A percentile compares a stretch with the other conserved stretches of the same genome.
phyloP scores from a whole-genome alignment of 2,113 vertebrate species.

The Sceloporus tristichus region DNA sequence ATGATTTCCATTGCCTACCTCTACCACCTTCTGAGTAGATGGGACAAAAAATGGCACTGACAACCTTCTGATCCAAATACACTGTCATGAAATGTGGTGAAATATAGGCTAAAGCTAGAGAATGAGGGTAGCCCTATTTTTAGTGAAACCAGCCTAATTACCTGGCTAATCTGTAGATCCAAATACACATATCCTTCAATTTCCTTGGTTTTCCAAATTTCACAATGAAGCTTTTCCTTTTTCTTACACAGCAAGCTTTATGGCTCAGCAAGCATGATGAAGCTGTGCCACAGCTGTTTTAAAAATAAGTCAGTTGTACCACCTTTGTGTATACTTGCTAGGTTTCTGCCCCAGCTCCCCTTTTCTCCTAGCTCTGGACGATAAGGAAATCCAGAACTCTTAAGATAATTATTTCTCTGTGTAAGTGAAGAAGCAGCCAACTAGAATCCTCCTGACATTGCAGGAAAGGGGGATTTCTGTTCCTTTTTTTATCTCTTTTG shows the following conservation, averaged over 20 bases:
- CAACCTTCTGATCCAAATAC: no score
- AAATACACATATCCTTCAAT: not conserved
- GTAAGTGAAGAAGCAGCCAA: not conserved
- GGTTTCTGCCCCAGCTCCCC: not conserved
- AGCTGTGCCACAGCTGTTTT: not conserved
- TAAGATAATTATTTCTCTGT: not conserved
- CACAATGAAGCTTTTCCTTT: not conserved
- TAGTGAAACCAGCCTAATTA: not conserved
- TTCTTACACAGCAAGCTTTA: no score
- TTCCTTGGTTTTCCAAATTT: not conserved
- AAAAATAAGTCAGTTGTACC: not conserved
- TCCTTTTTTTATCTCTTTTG: not conserved
- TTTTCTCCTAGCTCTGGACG: not conserved
- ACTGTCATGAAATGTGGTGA: not conserved
- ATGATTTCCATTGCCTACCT: no score
- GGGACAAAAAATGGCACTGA: no score
- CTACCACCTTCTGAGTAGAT: no score
- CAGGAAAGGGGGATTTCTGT: not conserved
- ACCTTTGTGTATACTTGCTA: not conserved
- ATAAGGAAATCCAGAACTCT: not conserved
- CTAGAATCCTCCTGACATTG: not conserved
- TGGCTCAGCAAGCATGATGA: no score
- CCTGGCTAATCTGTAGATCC: not conserved
- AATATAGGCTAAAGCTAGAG: no score
- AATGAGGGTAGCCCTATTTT: no score